Evolutionary conservation across 2,113 vertebrate species (phyloP), one percentile per base, ranked within the genome.

Genomic region (Henicopernis longicauda): DNA sequence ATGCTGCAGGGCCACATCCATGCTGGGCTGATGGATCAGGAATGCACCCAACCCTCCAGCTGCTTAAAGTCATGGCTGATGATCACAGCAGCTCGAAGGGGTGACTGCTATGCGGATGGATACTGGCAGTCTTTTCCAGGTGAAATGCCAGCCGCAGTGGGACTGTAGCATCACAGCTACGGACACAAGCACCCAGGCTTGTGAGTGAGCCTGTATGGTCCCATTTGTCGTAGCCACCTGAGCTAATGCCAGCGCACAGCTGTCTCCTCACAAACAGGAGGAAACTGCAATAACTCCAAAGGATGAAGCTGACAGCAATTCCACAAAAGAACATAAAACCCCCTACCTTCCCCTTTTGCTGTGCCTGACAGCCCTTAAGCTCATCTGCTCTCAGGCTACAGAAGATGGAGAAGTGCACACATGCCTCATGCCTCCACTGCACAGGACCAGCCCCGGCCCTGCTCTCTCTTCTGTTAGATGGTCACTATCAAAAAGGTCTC

Each of bases 391-490:
- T 11, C 19, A 7, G 12, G 29, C 27, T 15, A 6, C n/a, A 29
- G 25, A 7, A 36, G 13, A 21, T 3, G 11, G 16, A 20, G 32
- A 29, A 49, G 31, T 12, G 19, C 12, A 7, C 22, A 2, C 2
- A 2, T 1, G 11, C 20, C 71, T 50, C 20, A 4, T 3, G 16
- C 32, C 16, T 34, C 36, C 25, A 10, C 11, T 4, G 2, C 8
- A 0, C 16, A 4, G 32, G 18, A 4, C 26, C 17, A 13, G 57
- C 52, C 40, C 61, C 7, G 2, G 27, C 0, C 1, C 23, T 16
- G 74, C 59, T 80, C 40, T 32, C 65, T 26, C 63, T 34, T 15
- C 54, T 31, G 7, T 21, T 7, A 10, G 25, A n/a, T 6, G 18
- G 21, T 17, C 36, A 13, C 21, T 14, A 8, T 8, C 36, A 10